Conservation (phyloP, 2,797 vertebrate genomes). For the Meriones psammophilus region DNA sequence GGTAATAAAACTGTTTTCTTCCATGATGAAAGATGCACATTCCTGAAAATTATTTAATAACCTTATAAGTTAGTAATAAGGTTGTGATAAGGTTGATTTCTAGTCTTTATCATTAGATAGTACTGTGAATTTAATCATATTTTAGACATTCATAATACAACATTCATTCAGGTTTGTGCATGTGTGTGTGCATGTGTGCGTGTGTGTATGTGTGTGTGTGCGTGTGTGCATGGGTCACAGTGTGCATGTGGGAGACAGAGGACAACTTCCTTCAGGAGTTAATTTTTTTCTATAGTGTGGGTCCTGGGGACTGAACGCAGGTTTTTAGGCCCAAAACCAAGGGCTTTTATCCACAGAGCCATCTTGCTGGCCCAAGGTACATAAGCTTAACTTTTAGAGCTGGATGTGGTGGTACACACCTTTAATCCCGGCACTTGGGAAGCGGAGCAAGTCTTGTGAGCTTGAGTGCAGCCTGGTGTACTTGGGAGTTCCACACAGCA, state of each 20-base stretch:
- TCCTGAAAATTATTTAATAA: conserved; percentile 41
- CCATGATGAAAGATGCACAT: conserved; percentile 12
- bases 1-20: conserved; percentile 17
- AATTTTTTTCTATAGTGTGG: background rate
- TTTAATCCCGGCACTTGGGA: background rate
- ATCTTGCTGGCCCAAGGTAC: background rate
- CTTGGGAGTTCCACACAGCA: background rate
- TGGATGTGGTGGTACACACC: background rate
- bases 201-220: too few species aligned
- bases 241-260: background rate
- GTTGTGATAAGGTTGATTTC: background rate
- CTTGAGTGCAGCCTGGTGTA: background rate
- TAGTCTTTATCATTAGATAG: background rate
- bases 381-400: background rate
- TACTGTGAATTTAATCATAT: background rate
- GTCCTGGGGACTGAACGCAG: background rate
- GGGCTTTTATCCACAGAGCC: background rate
- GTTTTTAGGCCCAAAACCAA: background rate
- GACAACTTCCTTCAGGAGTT: background rate
- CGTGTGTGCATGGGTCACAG: background rate
- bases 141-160: background rate
- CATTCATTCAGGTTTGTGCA: background rate
- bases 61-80: conserved; percentile 15
- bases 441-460: background rate
- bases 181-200: background rate